A percentile compares a stretch with the other conserved stretches of the same genome.
phyloP scores from a whole-genome alignment of 35 echinoderm and acorn worm genomes.

The Apostichopus californicus region DNA sequence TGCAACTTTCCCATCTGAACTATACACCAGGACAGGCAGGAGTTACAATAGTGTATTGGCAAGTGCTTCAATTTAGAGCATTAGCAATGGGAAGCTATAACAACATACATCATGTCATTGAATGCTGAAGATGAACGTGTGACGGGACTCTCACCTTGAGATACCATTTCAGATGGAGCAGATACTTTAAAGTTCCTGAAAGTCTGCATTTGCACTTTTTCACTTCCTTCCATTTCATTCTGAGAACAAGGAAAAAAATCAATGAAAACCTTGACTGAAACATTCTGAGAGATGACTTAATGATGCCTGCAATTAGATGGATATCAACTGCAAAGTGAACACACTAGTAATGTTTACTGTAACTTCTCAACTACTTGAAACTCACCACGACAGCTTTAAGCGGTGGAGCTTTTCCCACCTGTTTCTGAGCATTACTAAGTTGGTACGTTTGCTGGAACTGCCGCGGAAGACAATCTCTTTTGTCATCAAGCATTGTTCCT shows the following conservation, averaged over 20 bases:
- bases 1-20: too few relatives aligned
- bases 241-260: not conserved
- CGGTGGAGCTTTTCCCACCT: not conserved
- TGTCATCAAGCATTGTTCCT: not conserved
- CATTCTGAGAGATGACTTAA: too few relatives aligned
- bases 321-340: too few relatives aligned
- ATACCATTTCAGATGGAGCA: not conserved
- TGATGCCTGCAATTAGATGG: too few relatives aligned
- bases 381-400: not conserved
- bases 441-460: not conserved
- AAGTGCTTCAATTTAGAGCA: too few relatives aligned
- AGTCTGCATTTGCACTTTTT: not conserved
- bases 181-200: constrained; percentile 1
- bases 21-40: too few relatives aligned
- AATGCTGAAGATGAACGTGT: not conserved
- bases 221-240: not conserved
- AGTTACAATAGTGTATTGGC: too few relatives aligned
- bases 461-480: not conserved
- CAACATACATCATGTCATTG: too few relatives aligned
- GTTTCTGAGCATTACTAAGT: not conserved
- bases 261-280: too few relatives aligned
- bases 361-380: not conserved
- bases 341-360: too few relatives aligned
- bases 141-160: not conserved
- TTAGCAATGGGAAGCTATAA: too few relatives aligned